These are phyloP conservation scores for Panagrolaimus sp. DNA, from an alignment of 1,140 invertebrate genomes.

Conservation along the genomic window DNA sequence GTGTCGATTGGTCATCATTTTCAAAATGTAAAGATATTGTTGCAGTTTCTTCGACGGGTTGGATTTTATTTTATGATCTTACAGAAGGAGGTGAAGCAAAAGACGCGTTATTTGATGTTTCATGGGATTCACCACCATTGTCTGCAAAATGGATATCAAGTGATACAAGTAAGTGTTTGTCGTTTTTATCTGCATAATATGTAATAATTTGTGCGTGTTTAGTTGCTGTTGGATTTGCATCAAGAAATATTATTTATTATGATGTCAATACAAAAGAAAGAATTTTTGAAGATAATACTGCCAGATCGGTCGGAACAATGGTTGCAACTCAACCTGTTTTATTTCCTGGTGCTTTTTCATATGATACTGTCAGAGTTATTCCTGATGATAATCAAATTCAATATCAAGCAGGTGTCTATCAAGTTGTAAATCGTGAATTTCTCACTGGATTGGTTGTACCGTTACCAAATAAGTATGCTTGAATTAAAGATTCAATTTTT, in stretches of 20 bases:
- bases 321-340: not conserved
- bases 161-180: not conserved
- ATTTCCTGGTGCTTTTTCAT: not conserved
- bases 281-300: not conserved
- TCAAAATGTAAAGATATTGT: not conserved
- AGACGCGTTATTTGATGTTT: not conserved
- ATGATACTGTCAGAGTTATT: not conserved
- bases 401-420: not conserved
- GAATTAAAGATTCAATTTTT: not conserved
- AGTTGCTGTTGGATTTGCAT: slow-evolving; percentile 1
- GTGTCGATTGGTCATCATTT: not conserved
- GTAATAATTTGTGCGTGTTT: too few species aligned
- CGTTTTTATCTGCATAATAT: too few species aligned
- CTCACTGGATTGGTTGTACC: not conserved
- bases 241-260: not conserved
- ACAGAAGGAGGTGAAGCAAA: too few species aligned
- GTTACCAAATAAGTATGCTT: not conserved
- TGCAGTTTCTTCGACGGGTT: not conserved
- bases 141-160: not conserved
- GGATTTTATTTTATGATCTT: not conserved
- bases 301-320: not conserved
- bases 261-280: not conserved
- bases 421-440: not conserved
- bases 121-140: not conserved
- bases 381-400: not conserved